Conservation (phyloP, 2,888 invertebrate genomes). For the Cotesia congregata region DNA sequence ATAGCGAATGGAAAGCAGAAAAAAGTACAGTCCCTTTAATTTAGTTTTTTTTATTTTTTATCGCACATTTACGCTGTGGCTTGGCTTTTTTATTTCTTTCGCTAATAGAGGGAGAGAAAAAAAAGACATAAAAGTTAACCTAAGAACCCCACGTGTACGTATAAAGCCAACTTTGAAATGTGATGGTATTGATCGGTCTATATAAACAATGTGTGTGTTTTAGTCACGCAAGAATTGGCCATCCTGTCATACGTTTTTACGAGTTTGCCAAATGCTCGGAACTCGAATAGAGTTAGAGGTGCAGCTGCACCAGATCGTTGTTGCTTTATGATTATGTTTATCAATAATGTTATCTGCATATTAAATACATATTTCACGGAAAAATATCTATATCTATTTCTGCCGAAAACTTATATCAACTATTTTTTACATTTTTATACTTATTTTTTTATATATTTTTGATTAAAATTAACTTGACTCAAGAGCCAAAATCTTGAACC, state of each 20-base stretch:
- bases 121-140: not conserved
- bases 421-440: no score
- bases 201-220: not conserved
- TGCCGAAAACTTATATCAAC: no score
- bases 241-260: not conserved
- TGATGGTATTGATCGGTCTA: not conserved
- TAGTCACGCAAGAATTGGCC: conserved; percentile 1
- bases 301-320: not conserved
- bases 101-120: not conserved
- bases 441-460: no score
- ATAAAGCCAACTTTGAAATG: not conserved
- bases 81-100: not conserved
- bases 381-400: no score
- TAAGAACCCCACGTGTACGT: not conserved
- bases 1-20: not conserved
- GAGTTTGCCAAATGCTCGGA: not conserved
- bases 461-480: no score
- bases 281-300: not conserved
- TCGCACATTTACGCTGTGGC: not conserved
- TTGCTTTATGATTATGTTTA: not conserved
- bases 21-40: not conserved
- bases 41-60: not conserved
- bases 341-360: not conserved
- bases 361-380: no score
- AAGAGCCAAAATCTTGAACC: no score